These are phyloP conservation scores for Misgurnus anguillicaudatus DNA, from an alignment of 2,113 vertebrate species.

Conservation along the genomic window DNA sequence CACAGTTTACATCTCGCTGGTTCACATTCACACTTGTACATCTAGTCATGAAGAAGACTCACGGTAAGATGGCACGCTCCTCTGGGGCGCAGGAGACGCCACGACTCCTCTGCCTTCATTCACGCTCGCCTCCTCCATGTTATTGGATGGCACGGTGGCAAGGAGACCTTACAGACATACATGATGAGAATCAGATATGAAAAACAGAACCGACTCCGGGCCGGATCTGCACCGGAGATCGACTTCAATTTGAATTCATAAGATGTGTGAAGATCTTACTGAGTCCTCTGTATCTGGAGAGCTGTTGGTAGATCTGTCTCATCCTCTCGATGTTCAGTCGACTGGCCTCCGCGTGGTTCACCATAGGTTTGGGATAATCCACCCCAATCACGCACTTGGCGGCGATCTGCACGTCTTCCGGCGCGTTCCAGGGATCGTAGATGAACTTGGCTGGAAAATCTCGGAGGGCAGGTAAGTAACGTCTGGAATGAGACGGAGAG, in stretches of 20 bases:
- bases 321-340: conserved; percentile 63
- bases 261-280: conserved; percentile 43
- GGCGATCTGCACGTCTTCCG: conserved; percentile 50
- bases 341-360: conserved; percentile 62
- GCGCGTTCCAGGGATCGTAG: conserved; percentile 63
- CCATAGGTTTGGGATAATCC: conserved; percentile 63
- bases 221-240: no score
- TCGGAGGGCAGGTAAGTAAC: conserved; percentile 58
- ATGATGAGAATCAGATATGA: neutral
- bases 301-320: conserved; percentile 66
- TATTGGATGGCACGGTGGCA: conserved; percentile 54
- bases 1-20: neutral
- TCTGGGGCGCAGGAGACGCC: conserved; percentile 1
- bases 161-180: conserved; percentile 51
- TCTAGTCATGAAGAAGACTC: neutral
- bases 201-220: neutral
- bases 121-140: conserved; percentile 27
- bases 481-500: conserved; percentile 56
- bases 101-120: neutral
- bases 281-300: conserved; percentile 61
- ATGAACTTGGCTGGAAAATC: conserved; percentile 61
- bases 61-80: conserved; percentile 32
- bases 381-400: conserved; percentile 57
- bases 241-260: no score
- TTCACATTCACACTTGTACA: neutral